Evolutionary conservation across 2,113 vertebrate species (phyloP).

Genomic region (Semnornis frantzii): DNA sequence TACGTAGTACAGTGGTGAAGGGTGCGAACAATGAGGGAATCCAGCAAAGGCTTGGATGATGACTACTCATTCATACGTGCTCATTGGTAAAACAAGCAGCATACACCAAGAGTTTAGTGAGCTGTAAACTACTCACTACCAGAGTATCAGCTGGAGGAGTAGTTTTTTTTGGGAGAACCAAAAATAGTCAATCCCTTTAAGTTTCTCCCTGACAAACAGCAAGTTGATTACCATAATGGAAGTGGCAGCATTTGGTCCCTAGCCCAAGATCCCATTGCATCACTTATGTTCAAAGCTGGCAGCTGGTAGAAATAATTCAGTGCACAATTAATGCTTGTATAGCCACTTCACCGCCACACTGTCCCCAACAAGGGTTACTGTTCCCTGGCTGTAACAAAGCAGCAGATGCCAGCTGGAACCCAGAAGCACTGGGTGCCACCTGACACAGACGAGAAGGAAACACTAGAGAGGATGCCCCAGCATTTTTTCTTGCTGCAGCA

Average conservation of each 20-base stretch:
- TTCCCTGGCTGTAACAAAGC: neutral
- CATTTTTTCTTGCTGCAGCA: neutral
- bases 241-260: slow-evolving; percentile 60
- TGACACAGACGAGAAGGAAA: neutral
- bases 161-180: slow-evolving; percentile 46
- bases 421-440: neutral
- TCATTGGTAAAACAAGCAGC: slow-evolving; percentile 61
- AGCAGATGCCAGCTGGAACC: neutral
- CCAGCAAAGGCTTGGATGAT: slow-evolving; percentile 46
- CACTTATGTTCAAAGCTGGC: slow-evolving; percentile 15
- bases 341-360: neutral
- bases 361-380: neutral
- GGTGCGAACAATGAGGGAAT: slow-evolving; percentile 21
- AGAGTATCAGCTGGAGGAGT: slow-evolving; percentile 29
- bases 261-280: slow-evolving; percentile 14
- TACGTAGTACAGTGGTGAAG: slow-evolving; percentile 62
- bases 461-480: neutral
- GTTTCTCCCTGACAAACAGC: slow-evolving; percentile 20
- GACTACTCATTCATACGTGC: slow-evolving; percentile 54
- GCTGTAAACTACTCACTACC: slow-evolving; percentile 61
- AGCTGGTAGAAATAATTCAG: neutral
- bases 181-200: slow-evolving; percentile 31
- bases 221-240: slow-evolving; percentile 18
- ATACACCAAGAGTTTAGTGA: slow-evolving; percentile 46
- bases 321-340: neutral